A percentile compares a stretch with the other conserved stretches of the same genome.
phyloP scores from a whole-genome alignment of 2,888 invertebrate species.

The Rhabditoides inermis region DNA sequence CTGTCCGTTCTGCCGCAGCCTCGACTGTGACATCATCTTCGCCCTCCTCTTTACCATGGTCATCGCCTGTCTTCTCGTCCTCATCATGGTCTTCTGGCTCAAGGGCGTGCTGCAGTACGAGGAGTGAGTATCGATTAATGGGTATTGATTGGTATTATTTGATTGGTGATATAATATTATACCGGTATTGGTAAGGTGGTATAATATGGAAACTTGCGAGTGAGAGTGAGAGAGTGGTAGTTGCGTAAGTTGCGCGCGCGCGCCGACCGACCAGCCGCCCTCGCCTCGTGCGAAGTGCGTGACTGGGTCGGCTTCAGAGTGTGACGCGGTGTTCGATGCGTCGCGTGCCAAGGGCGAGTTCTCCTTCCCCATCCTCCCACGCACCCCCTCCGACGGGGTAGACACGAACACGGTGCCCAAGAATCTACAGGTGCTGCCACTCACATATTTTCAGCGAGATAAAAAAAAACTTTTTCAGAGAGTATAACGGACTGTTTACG shows the following conservation, averaged over 20 bases:
- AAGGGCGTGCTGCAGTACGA: constrained; percentile 48
- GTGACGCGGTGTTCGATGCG: constrained; percentile 45
- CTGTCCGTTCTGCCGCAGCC: constrained; percentile 34
- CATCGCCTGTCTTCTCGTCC: constrained; percentile 43
- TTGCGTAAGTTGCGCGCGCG: not conserved
- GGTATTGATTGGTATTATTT: constrained; percentile 3
- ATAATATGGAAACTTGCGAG: no score
- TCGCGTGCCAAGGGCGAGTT: constrained; percentile 31
- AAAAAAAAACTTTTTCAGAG: not conserved
- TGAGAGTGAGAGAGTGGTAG: no score
- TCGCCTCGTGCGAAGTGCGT: no score
- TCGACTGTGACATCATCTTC: constrained; percentile 51
- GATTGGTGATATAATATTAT: no score
- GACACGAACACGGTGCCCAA: constrained; percentile 10
- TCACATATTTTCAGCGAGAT: not conserved
- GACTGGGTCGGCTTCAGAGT: constrained; percentile 38
- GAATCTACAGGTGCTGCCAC: constrained; percentile 18
- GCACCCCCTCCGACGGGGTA: constrained; percentile 12
- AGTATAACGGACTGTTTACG: not conserved
- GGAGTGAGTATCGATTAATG: constrained; percentile 32
- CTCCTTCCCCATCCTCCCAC: constrained; percentile 41
- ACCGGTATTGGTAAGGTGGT: no score
- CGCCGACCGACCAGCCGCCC: no score
- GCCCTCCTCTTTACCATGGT: constrained; percentile 49
- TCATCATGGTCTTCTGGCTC: constrained; percentile 51